phyloP scores from a whole-genome alignment of 2,797 vertebrate species.

The Anomalospiza imberbis region DNA sequence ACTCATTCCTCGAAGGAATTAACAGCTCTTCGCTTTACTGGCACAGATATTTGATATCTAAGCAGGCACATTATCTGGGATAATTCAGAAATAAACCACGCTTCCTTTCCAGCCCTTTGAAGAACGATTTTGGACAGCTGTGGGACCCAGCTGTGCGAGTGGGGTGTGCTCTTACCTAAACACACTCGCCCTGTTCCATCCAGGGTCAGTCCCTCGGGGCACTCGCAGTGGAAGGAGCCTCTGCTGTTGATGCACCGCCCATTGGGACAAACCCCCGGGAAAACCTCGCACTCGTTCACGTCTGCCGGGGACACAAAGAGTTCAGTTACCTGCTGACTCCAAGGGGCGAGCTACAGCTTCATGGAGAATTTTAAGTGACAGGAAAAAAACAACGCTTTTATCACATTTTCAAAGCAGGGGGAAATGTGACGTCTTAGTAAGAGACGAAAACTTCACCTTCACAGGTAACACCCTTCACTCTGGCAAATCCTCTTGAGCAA shows the following conservation, averaged over 20 bases:
- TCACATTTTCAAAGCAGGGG: background rate
- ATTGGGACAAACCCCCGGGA: conserved; percentile 76
- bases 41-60: background rate
- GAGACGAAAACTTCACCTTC: conserved; percentile 70
- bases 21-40: background rate
- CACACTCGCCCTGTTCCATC: conserved; percentile 76
- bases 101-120: background rate
- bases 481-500: conserved; percentile 77
- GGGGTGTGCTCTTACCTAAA: conserved; percentile 65
- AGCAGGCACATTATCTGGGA: background rate
- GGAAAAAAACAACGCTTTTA: background rate
- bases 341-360: background rate
- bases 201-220: conserved; percentile 73
- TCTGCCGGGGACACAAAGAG: conserved; percentile 52
- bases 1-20: background rate
- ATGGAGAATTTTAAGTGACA: background rate
- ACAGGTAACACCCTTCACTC: conserved; percentile 74
- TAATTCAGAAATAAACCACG: background rate
- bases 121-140: background rate
- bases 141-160: background rate
- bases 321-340: background rate
- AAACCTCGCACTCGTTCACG: conserved; percentile 79
- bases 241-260: conserved; percentile 75
- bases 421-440: background rate
- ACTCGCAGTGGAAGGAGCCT: conserved; percentile 79